These are phyloP conservation scores for Daktulosphaira vitifoliae DNA, from an alignment of 1,140 invertebrate species.

Conservation along the genomic window DNA sequence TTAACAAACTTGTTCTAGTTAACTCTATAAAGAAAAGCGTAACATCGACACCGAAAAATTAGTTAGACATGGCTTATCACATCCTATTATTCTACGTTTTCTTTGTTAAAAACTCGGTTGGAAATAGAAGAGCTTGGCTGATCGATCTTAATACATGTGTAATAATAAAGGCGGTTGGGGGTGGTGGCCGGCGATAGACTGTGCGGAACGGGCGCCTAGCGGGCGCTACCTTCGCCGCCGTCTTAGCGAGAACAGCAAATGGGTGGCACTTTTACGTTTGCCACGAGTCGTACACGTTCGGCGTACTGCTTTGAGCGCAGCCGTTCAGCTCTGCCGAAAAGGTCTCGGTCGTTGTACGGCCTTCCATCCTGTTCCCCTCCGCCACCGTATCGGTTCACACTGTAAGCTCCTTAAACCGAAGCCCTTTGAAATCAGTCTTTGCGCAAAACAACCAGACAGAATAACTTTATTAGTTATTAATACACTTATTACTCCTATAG, in stretches of 20 bases:
- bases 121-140: constrained; percentile 4
- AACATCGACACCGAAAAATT: too few species aligned
- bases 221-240: background rate
- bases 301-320: too few species aligned
- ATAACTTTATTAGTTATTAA: too few species aligned
- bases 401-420: background rate
- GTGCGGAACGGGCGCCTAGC: constrained; percentile 8
- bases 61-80: too few species aligned
- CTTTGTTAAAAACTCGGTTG: too few species aligned
- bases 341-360: background rate
- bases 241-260: background rate
- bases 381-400: background rate
- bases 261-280: constrained; percentile 22
- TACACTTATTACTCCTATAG: too few species aligned
- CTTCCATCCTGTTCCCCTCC: background rate
- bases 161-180: background rate
- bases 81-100: too few species aligned
- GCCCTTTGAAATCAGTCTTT: background rate
- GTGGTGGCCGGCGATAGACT: background rate
- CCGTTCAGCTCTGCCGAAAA: background rate
- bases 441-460: too few species aligned
- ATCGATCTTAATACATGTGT: constrained; percentile 10
- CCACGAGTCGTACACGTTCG: constrained; percentile 30
- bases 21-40: too few species aligned
- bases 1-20: too few species aligned